These are phyloP conservation scores for Elephas maximus DNA, from an alignment of 2,113 vertebrate genomes.

Conservation along the genomic window DNA sequence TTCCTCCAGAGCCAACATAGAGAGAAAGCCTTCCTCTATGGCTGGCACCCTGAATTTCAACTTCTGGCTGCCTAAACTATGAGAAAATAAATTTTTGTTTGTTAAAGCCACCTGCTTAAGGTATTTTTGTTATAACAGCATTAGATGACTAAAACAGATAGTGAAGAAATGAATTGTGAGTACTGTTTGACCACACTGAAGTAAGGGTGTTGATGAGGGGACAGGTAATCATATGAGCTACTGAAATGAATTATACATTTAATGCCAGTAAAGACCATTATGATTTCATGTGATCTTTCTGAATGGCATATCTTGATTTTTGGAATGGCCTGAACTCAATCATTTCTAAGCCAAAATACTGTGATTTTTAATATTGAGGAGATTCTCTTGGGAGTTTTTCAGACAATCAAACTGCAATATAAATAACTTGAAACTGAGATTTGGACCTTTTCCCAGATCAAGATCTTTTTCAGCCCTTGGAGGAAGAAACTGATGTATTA, in stretches of 20 bases:
- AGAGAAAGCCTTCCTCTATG: no score
- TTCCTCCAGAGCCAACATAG: no score
- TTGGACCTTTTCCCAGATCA: constrained; percentile 50
- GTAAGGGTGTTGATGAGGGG: background rate
- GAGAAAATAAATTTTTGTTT: background rate
- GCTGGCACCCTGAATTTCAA: no score
- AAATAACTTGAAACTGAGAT: constrained; percentile 2
- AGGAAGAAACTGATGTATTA: constrained; percentile 62
- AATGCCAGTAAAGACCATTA: background rate
- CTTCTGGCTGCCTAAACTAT: background rate
- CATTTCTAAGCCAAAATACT: background rate
- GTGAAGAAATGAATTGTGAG: constrained; percentile 2
- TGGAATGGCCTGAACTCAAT: background rate
- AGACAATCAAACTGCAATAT: constrained; percentile 11
- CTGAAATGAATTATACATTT: constrained; percentile 57
- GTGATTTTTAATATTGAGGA: constrained; percentile 31
- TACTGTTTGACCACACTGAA: background rate
- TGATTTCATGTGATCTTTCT: constrained; percentile 45
- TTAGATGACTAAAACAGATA: background rate
- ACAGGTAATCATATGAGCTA: background rate
- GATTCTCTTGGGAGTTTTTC: constrained; percentile 44
- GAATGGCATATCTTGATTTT: background rate
- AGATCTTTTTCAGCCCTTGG: constrained; percentile 34
- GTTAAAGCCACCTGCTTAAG: background rate
- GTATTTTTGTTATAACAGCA: background rate